Conservation (phyloP, 2,888 invertebrate genomes). For the Drosophila neonasuta region DNA sequence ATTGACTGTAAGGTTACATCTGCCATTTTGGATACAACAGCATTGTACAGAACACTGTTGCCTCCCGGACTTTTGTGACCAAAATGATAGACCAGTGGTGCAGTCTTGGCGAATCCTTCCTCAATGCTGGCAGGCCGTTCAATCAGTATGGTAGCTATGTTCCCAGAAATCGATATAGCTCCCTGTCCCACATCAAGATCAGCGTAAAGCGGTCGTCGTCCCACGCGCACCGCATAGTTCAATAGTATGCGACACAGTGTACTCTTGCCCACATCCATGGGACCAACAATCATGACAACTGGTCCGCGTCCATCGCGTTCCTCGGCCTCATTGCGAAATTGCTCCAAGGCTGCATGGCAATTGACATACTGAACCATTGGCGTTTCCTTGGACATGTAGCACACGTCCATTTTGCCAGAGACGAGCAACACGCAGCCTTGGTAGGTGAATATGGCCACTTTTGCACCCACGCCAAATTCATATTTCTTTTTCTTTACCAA, state of each 20-base stretch:
- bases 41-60: constrained; percentile 92
- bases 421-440: constrained; percentile 95
- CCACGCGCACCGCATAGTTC: constrained; percentile 97
- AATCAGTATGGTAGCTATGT: constrained; percentile 93
- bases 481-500: constrained; percentile 95
- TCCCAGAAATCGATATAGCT: constrained; percentile 94
- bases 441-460: constrained; percentile 98
- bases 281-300: constrained; percentile 95
- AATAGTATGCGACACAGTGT: constrained; percentile 93
- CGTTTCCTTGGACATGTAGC: constrained; percentile 97
- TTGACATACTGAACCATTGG: constrained; percentile 98
- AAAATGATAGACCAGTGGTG: constrained; percentile 96
- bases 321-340: constrained; percentile 92
- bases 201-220: constrained; percentile 93
- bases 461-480: constrained; percentile 93
- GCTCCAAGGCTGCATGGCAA: constrained; percentile 96
- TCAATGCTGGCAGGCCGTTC: constrained; percentile 97
- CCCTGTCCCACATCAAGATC: constrained; percentile 98
- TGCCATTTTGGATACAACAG: constrained; percentile 91
- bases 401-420: constrained; percentile 94
- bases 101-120: constrained; percentile 96
- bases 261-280: constrained; percentile 97
- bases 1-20: constrained; percentile 92
- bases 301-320: constrained; percentile 88
- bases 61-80: constrained; percentile 90